These are phyloP conservation scores for Drosophila leonis DNA, from an alignment of 2,888 invertebrate species.

Conservation along the genomic window DNA sequence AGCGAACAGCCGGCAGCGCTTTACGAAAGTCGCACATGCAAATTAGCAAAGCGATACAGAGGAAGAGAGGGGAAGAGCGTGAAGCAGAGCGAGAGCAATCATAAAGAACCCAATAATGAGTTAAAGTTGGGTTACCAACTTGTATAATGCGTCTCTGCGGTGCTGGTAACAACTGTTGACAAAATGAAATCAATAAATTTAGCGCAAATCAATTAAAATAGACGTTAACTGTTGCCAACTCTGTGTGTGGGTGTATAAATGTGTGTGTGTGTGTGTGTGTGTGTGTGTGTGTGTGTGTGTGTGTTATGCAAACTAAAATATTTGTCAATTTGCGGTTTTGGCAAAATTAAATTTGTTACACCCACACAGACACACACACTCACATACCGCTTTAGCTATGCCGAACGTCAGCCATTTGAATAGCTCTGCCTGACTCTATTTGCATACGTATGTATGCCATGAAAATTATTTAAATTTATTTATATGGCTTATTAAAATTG, in stretches of 20 bases:
- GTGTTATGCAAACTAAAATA: slow-evolving; percentile 76
- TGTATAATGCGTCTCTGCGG: slow-evolving; percentile 53
- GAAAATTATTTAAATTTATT: slow-evolving; percentile 68
- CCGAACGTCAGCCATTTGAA: slow-evolving; percentile 37
- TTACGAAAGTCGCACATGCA: slow-evolving; percentile 68
- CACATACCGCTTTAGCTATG: slow-evolving; percentile 8
- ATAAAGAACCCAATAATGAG: slow-evolving; percentile 54
- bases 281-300: slow-evolving; percentile 12
- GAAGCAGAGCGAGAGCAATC: neutral
- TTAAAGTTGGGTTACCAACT: slow-evolving; percentile 40
- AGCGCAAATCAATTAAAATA: slow-evolving; percentile 79
- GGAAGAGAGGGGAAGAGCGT: neutral
- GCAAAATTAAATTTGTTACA: slow-evolving; percentile 76
- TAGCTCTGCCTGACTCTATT: slow-evolving; percentile 23
- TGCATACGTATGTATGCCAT: slow-evolving; percentile 3
- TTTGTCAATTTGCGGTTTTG: slow-evolving; percentile 78
- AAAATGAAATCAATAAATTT: slow-evolving; percentile 82
- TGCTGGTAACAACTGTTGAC: slow-evolving; percentile 73
- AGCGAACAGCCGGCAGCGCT: slow-evolving; percentile 31
- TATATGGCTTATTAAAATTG: slow-evolving; percentile 76
- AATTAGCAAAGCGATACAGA: slow-evolving; percentile 64
- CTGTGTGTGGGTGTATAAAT: slow-evolving; percentile 25
- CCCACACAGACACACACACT: slow-evolving; percentile 7
- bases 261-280: slow-evolving; percentile 2
- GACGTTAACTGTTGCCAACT: slow-evolving; percentile 30